Conservation (phyloP, 2,888 invertebrate species). For the Ichneumoninae sp. region DNA sequence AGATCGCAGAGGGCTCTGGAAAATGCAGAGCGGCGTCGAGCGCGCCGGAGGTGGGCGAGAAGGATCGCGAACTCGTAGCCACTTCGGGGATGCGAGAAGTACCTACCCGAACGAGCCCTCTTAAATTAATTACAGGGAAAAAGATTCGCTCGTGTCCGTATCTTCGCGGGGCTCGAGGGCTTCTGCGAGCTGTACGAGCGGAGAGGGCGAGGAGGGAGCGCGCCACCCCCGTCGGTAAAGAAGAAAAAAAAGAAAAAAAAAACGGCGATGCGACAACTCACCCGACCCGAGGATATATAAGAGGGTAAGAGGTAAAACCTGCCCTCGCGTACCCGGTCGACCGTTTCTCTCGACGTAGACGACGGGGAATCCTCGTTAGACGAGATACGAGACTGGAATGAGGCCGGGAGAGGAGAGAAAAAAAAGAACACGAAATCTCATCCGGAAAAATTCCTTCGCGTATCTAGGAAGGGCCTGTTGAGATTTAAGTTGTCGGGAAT, state of each 20-base stretch:
- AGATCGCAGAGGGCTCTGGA: slow-evolving; percentile 34
- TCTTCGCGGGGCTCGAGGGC: slow-evolving; percentile 67
- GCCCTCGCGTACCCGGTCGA: slow-evolving; percentile 76
- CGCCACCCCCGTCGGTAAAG: background rate
- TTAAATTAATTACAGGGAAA: slow-evolving; percentile 84
- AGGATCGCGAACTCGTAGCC: slow-evolving; percentile 12
- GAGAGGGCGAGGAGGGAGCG: background rate
- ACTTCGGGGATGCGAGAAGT: slow-evolving; percentile 41
- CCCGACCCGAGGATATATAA: slow-evolving; percentile 36
- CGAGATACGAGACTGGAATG: slow-evolving; percentile 53
- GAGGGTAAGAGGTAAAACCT: slow-evolving; percentile 48
- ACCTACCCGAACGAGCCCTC: slow-evolving; percentile 77
- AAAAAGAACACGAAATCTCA: slow-evolving; percentile 66
- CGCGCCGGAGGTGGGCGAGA: slow-evolving; percentile 35
- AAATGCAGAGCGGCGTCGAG: slow-evolving; percentile 55
- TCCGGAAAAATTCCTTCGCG: slow-evolving; percentile 74
- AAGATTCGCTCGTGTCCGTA: slow-evolving; percentile 79
- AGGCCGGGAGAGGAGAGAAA: slow-evolving; percentile 28
- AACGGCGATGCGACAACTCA: slow-evolving; percentile 43
- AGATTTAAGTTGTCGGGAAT: slow-evolving; percentile 72
- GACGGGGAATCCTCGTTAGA: slow-evolving; percentile 77
- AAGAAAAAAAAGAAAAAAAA: slow-evolving; percentile 2
- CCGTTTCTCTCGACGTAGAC: slow-evolving; percentile 57
- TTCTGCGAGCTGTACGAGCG: slow-evolving; percentile 26
- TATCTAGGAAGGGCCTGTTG: slow-evolving; percentile 64